These are phyloP conservation scores for Campaea margaritaria DNA, from an alignment of 2,888 invertebrate species.

Conservation along the genomic window DNA sequence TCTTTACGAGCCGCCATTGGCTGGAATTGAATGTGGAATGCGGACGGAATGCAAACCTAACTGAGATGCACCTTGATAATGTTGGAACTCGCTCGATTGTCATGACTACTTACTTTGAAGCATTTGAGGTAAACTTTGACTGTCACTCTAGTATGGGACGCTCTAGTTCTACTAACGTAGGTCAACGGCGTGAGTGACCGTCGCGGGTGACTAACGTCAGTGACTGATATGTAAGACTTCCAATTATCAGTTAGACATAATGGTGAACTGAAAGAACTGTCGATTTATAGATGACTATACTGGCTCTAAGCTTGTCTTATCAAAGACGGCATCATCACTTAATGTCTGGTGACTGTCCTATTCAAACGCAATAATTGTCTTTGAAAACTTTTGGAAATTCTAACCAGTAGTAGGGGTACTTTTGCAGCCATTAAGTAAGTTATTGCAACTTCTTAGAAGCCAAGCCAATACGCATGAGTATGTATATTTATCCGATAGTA, in stretches of 20 bases:
- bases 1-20: conserved; percentile 61
- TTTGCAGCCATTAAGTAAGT: background rate
- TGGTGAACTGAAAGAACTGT: too few relatives aligned
- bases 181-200: too few relatives aligned
- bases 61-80: conserved; percentile 41
- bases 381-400: background rate
- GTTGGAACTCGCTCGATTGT: conserved; percentile 19
- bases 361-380: too few relatives aligned
- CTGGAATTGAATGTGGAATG: conserved; percentile 71
- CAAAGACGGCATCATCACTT: too few relatives aligned
- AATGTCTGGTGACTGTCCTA: too few relatives aligned
- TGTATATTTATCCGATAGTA: conserved; percentile 18
- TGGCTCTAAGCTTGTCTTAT: too few relatives aligned
- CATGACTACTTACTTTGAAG: background rate
- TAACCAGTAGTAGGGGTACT: conserved; percentile 10
- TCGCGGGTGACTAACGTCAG: too few relatives aligned
- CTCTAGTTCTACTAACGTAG: too few relatives aligned
- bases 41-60: conserved; percentile 63
- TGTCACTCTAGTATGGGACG: background rate
- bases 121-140: background rate
- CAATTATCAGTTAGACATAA: too few relatives aligned
- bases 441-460: conserved; percentile 25
- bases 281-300: too few relatives aligned
- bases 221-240: too few relatives aligned
- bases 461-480: conserved; percentile 36